phyloP scores from a whole-genome alignment of 2,797 vertebrate genomes.

The Hylomyscus alleni region DNA sequence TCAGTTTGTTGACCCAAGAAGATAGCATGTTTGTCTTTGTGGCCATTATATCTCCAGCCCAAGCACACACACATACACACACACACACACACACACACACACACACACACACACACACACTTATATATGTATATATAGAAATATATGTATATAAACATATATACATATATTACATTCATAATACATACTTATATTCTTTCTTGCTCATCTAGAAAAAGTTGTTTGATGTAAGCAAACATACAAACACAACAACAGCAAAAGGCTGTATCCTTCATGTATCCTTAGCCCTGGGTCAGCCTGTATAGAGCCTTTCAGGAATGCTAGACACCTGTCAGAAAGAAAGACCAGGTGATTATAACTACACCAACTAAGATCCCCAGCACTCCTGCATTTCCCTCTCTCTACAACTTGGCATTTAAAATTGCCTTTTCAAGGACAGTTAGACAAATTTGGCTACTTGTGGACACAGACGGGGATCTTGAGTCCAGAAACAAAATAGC shows the following conservation, averaged over 20 bases:
- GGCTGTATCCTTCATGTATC: fast-evolving
- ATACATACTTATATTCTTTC: neutral
- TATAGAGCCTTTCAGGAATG: neutral
- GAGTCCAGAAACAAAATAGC: neutral
- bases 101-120: no score
- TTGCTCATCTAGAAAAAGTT: neutral
- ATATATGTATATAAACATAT: no score
- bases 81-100: no score
- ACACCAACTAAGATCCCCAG: neutral
- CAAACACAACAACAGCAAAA: neutral
- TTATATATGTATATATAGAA: no score
- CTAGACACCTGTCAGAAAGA: neutral
- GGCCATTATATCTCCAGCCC: fast-evolving
- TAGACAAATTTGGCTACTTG: neutral
- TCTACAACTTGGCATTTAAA: neutral
- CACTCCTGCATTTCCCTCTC: neutral
- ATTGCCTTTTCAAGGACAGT: neutral
- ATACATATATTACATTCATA: no score
- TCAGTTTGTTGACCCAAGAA: constrained; percentile 1
- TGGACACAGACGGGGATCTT: neutral
- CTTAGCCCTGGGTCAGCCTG: fast-evolving
- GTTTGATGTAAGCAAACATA: neutral
- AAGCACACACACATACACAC: neutral
- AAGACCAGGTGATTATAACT: neutral
- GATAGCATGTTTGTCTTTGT: neutral